A percentile compares a stretch with the other conserved stretches of the same genome.
These are phyloP conservation scores for Drosophila borborema DNA, from an alignment of 2,888 invertebrate species.

Conservation along the genomic window DNA sequence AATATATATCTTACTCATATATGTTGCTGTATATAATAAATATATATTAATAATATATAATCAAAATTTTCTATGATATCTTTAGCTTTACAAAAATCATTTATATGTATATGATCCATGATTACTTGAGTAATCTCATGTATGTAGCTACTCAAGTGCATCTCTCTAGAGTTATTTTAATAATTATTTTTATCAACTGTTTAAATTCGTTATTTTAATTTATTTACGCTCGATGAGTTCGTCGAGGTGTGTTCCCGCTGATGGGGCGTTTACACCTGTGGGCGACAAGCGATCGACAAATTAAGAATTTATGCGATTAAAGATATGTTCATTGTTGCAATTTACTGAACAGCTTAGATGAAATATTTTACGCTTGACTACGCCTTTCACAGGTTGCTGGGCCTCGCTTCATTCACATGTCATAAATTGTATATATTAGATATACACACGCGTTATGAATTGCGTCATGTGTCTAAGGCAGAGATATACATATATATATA, in stretches of 20 bases:
- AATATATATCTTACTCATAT: too few species aligned
- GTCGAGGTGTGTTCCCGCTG: slow-evolving; percentile 58
- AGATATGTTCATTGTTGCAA: slow-evolving; percentile 31
- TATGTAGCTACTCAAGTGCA: neutral
- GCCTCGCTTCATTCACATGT: slow-evolving; percentile 22
- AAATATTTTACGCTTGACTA: slow-evolving; percentile 67
- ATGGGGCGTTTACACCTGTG: slow-evolving; percentile 53
- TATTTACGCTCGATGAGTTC: slow-evolving; percentile 24
- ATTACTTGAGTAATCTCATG: too few species aligned
- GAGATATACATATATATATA: slow-evolving; percentile 10
- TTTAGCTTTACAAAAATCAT: too few species aligned
- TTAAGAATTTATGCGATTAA: slow-evolving; percentile 34
- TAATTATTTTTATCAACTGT: slow-evolving; percentile 37
- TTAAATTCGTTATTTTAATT: slow-evolving; percentile 31
- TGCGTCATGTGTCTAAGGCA: slow-evolving; percentile 48
- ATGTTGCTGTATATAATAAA: too few species aligned
- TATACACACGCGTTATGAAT: slow-evolving; percentile 21
- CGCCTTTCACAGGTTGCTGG: slow-evolving; percentile 40
- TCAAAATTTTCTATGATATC: too few species aligned
- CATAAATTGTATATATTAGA: slow-evolving; percentile 49
- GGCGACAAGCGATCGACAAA: slow-evolving; percentile 50
- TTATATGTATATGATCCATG: too few species aligned
- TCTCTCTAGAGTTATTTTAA: neutral
- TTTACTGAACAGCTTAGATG: slow-evolving; percentile 24
- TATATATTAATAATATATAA: too few species aligned